Percentiles rank a stretch among this genome's conserved stretches.
phyloP scores from a whole-genome alignment of 1,140 invertebrate genomes.

The Drosophila pruinosa region DNA sequence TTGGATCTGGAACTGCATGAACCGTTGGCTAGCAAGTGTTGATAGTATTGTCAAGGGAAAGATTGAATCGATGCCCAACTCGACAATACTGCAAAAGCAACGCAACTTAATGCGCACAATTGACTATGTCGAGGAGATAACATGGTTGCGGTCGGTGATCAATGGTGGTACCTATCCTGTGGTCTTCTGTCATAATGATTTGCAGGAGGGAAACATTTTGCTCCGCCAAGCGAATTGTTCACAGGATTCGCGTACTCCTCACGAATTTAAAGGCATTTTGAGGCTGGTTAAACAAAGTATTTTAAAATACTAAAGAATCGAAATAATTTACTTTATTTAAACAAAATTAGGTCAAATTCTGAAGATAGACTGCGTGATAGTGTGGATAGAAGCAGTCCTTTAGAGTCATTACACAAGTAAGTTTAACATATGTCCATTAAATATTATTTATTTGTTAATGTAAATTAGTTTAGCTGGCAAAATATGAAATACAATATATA shows the following conservation, averaged over 20 bases:
- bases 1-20: constrained; percentile 96
- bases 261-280: constrained; percentile 52
- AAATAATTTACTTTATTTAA: not conserved
- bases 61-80: constrained; percentile 56
- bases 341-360: constrained; percentile 51
- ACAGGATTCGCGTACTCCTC: constrained; percentile 37
- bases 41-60: constrained; percentile 74
- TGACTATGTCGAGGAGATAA: constrained; percentile 86
- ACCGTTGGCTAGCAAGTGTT: constrained; percentile 87
- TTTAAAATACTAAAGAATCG: not conserved
- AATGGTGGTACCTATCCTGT: constrained; percentile 90
- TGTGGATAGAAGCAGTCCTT: constrained; percentile 67
- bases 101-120: constrained; percentile 74
- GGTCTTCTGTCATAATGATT: constrained; percentile 98
- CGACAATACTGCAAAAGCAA: constrained; percentile 55
- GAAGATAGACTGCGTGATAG: constrained; percentile 68
- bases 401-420: constrained; percentile 61
- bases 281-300: constrained; percentile 31
- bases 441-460: constrained; percentile 47
- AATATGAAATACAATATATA: not conserved
- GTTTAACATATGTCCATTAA: constrained; percentile 8
- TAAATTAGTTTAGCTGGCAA: constrained; percentile 28
- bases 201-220: constrained; percentile 93
- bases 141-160: constrained; percentile 86
- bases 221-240: constrained; percentile 41